Conservation (phyloP, 2,113 vertebrate species). For the Hystrix brachyura region DNA sequence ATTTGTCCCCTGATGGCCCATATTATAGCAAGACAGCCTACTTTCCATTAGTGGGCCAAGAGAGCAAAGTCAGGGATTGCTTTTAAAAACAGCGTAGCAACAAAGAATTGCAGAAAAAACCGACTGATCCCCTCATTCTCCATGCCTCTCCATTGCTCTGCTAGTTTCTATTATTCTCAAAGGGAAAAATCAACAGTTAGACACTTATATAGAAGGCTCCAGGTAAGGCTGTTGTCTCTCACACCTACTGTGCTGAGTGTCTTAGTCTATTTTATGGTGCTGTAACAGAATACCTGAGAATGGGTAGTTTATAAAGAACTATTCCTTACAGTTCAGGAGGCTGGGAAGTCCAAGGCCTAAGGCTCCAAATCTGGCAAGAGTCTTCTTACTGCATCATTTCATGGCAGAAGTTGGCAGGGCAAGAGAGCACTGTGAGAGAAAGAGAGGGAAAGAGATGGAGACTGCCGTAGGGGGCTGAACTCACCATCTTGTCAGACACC, state of each 20-base stretch:
- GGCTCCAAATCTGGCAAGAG: background rate
- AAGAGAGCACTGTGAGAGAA: background rate
- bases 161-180: background rate
- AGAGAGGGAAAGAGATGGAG: background rate
- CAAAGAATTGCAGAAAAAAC: background rate
- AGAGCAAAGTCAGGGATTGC: background rate
- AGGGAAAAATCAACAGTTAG: background rate
- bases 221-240: background rate
- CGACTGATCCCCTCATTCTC: background rate
- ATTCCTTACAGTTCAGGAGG: background rate
- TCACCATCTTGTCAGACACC: background rate
- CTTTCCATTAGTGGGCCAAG: background rate
- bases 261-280: background rate
- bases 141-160: background rate
- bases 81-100: constrained; percentile 35
- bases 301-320: background rate
- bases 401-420: background rate
- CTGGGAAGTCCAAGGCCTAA: background rate
- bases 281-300: background rate
- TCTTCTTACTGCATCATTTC: too few species aligned
- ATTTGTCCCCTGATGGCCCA: background rate
- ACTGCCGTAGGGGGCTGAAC: background rate
- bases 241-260: too few species aligned
- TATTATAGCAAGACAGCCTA: background rate
- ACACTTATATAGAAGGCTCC: background rate